These are phyloP conservation scores for Nothocercus julius DNA, from an alignment of 2,113 vertebrate species.

Conservation along the genomic window DNA sequence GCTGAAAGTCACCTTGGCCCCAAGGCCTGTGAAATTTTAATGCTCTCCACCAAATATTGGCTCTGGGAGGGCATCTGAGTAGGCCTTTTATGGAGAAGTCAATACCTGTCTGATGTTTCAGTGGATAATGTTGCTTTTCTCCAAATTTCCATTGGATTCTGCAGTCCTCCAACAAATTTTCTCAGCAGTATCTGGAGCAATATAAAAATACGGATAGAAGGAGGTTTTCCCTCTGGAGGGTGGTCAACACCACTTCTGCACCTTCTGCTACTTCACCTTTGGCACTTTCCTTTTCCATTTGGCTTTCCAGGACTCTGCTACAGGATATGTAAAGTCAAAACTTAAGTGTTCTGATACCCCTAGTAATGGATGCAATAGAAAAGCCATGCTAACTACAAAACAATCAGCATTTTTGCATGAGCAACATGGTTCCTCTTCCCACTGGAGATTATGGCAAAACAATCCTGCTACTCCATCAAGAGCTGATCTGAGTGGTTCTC, in stretches of 20 bases:
- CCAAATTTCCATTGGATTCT: neutral
- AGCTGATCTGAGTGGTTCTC: neutral
- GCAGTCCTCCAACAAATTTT: neutral
- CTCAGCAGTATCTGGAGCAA: neutral
- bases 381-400: fast-evolving
- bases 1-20: slow-evolving; percentile 66
- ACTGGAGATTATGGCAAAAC: neutral
- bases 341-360: neutral
- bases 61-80: slow-evolving; percentile 30
- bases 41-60: slow-evolving; percentile 64
- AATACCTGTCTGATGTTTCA: slow-evolving; percentile 59
- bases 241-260: neutral
- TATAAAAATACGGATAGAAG: neutral
- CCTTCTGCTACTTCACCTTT: too few species aligned
- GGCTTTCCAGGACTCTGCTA: neutral
- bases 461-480: fast-evolving
- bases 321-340: neutral
- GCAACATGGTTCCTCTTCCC: neutral
- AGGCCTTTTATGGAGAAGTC: slow-evolving; percentile 36
- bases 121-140: slow-evolving; percentile 63
- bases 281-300: neutral
- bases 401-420: fast-evolving
- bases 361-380: fast-evolving
- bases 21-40: slow-evolving; percentile 68
- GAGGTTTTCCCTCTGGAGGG: neutral